Percentiles rank a stretch among this genome's conserved stretches.
Evolutionary conservation across 2,797 vertebrate species (phyloP).

Genomic region (Coregonus ussuriensis): DNA sequence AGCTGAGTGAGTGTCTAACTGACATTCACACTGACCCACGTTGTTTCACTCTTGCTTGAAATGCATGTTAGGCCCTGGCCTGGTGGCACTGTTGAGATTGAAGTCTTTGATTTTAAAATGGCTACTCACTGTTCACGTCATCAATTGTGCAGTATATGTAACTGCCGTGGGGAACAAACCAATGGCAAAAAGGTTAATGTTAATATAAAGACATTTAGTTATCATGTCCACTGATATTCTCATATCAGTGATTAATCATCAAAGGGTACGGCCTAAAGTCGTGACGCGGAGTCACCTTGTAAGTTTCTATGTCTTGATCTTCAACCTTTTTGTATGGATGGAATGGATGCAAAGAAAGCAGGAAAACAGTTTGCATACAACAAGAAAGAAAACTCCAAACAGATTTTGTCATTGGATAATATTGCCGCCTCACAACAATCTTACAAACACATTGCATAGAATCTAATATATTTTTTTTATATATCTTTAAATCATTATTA

Average conservation of each 20-base stretch:
- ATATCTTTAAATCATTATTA: constrained; percentile 69
- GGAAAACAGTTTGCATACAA: constrained; percentile 72
- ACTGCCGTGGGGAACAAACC: constrained; percentile 1
- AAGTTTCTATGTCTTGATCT: not conserved
- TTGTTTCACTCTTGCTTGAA: not conserved
- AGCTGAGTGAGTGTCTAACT: not conserved
- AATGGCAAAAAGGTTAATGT: not conserved
- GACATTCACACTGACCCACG: not conserved
- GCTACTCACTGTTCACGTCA: not conserved
- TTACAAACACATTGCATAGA: constrained; percentile 87
- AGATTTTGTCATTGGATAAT: constrained; percentile 82
- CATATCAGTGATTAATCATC: not conserved
- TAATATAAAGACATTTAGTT: constrained; percentile 15
- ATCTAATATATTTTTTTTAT: constrained; percentile 69
- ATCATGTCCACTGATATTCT: constrained; percentile 15
- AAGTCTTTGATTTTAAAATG: not conserved
- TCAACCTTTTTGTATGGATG: not conserved
- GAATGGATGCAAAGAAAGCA: not conserved
- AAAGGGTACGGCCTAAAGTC: not conserved
- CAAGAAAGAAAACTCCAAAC: constrained; percentile 76
- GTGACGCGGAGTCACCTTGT: not conserved
- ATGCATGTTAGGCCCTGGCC: not conserved
- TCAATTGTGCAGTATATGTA: not conserved
- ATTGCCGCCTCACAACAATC: constrained; percentile 83
- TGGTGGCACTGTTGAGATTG: not conserved